A percentile compares a stretch with the other conserved stretches of the same genome.
Evolutionary conservation across 2,113 vertebrate species (phyloP).

Genomic region (Dromiciops gliroides): DNA sequence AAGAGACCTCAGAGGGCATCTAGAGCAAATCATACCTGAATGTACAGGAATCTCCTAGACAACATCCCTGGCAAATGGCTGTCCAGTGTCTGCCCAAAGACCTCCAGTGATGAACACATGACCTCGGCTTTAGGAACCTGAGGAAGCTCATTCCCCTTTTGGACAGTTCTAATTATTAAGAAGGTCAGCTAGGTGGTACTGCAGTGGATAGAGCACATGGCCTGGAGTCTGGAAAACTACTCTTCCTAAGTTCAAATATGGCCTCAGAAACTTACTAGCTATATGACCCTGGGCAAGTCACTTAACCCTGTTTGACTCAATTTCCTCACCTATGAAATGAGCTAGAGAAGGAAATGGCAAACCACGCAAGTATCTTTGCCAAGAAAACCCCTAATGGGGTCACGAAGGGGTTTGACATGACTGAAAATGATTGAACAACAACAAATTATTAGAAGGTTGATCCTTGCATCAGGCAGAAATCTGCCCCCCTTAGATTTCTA

Average conservation of each 20-base stretch:
- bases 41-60: not conserved
- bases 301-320: not conserved
- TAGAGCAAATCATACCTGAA: not conserved
- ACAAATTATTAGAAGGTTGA: not conserved
- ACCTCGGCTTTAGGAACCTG: not conserved
- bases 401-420: not conserved
- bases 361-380: not conserved
- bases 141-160: not conserved
- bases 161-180: not conserved
- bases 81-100: not conserved
- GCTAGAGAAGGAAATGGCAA: not conserved
- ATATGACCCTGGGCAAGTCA: not conserved
- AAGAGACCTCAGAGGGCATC: not conserved
- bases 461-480: not conserved
- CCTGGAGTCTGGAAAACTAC: not conserved
- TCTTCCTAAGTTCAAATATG: not conserved
- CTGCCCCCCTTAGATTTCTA: not conserved
- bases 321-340: not conserved
- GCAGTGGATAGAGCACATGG: not conserved
- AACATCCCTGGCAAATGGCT: not conserved
- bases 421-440: not conserved
- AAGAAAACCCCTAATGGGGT: not conserved
- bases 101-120: not conserved
- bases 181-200: not conserved
- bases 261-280: not conserved